Percentiles rank a stretch among this genome's conserved stretches.
Evolutionary conservation across 1,140 invertebrate genomes (phyloP).

Genomic region (Drosophila ananassae): DNA sequence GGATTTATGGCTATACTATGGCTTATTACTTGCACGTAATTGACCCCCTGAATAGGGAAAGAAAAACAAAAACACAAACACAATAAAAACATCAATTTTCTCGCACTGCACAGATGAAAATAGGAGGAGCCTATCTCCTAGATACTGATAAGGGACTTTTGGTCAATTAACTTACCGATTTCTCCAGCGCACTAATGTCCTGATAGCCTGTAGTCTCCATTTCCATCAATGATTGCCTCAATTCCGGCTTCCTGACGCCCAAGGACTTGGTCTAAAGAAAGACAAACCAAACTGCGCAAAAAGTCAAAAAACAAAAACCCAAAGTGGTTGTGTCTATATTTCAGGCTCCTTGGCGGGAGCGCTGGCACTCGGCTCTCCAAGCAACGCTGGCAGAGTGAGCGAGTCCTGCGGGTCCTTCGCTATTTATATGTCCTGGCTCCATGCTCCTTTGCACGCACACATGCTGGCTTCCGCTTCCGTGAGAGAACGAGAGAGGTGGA

Average conservation of each 20-base stretch:
- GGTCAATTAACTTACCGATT: conserved; percentile 70
- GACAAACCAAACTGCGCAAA: conserved; percentile 29
- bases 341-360: conserved; percentile 37
- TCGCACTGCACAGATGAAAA: conserved; percentile 15
- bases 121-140: conserved; percentile 1
- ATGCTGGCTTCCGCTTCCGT: conserved; percentile 56
- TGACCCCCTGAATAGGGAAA: conserved; percentile 12
- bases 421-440: conserved; percentile 62
- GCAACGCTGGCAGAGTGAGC: conserved; percentile 50
- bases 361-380: conserved; percentile 40
- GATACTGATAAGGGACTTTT: conserved; percentile 19
- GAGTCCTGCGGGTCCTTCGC: conserved; percentile 57
- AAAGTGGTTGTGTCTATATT: conserved; percentile 11
- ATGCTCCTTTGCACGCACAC: conserved; percentile 25
- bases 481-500: conserved; percentile 21
- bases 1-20: conserved; percentile 16
- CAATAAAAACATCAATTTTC: conserved; percentile 24
- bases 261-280: background rate
- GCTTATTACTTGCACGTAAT: conserved; percentile 10
- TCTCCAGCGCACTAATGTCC: conserved; percentile 78
- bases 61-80: too few species aligned
- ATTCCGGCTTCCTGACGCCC: conserved; percentile 16
- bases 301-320: background rate
- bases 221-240: conserved; percentile 1
- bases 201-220: conserved; percentile 72